Evolutionary conservation across 2,113 vertebrate species (phyloP), one percentile per base, ranked within the genome.

Genomic region (Oncorhynchus mykiss): DNA sequence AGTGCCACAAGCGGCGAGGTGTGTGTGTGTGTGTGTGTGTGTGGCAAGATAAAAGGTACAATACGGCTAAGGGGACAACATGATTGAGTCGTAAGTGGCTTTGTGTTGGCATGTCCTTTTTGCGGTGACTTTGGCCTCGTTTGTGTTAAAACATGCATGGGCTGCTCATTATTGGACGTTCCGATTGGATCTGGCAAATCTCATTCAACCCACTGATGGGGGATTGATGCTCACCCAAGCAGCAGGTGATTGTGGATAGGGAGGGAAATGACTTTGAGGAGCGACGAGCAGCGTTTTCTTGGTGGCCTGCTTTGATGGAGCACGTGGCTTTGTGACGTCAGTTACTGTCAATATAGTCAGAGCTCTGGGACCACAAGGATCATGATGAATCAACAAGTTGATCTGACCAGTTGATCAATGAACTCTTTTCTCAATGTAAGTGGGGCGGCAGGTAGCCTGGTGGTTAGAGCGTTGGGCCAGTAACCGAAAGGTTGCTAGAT

Each of bases 151-250:
- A 60, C 51, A 71, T 83, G 82, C 80, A 76, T 67, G 5, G 71
- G 70, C 76, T 72, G 57, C 75, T 84, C 77, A 81, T 87, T 86
- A 84, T 74, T 72, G 73, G 4, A 72, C 11, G 65, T 72, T 70
- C 27, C 66, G 70, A 45, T 66, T 77, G 72, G 73, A 77, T 71
- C 22, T 74, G 64, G 22, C 29, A 20, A 18, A 39, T 9, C 64
- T 13, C 69, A 24, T 67, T 81, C 70, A 2, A 3, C 25, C 31
- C 62, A 7, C 20, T 79, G 77, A 60, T 7, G 49, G n/a, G 59
- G 59, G 67, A 31, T 0, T 20, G 80, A 77, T 75, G 76, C 62
- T 67, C 39, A 60, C n/a, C 49, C 73, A 72, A 72, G 14, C 45
- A 29, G 68, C 45, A 83, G 73, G 78, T 73, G 78, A 80, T 77